Conservation (phyloP, 53 echinoderm and acorn worm species). For the Temnopleurus reevesii region DNA sequence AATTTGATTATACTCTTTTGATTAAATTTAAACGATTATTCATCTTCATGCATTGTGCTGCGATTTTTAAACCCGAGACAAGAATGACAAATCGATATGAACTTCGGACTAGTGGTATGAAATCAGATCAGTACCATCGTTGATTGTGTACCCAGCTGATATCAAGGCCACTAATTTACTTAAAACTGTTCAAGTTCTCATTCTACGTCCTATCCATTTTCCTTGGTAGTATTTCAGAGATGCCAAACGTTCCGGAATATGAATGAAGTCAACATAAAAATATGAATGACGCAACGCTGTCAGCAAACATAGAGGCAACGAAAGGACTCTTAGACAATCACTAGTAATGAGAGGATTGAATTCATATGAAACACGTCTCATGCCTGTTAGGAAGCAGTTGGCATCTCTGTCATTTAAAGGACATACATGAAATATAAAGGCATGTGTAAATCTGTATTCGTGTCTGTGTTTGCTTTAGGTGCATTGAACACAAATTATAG, state of each 20-base stretch:
- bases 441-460: no score
- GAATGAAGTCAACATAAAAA: no score
- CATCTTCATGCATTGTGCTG: neutral
- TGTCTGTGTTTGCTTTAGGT: neutral
- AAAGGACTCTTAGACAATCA: no score
- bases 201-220: neutral
- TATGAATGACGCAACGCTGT: no score
- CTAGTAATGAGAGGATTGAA: no score
- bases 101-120: neutral
- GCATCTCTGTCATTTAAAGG: no score
- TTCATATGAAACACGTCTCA: no score
- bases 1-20: constrained; percentile 2
- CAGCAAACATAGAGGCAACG: no score
- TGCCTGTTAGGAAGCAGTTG: no score
- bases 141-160: neutral
- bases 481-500: constrained; percentile 22
- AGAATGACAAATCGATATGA: neutral
- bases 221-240: no score
- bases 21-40: neutral
- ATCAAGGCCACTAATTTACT: neutral
- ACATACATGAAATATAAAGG: no score
- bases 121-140: neutral
- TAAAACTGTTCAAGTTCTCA: neutral
- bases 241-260: no score
- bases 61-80: neutral